Base-by-base conservation (phyloP, 2,888 invertebrate species). In the Rotaria sp. region DNA sequence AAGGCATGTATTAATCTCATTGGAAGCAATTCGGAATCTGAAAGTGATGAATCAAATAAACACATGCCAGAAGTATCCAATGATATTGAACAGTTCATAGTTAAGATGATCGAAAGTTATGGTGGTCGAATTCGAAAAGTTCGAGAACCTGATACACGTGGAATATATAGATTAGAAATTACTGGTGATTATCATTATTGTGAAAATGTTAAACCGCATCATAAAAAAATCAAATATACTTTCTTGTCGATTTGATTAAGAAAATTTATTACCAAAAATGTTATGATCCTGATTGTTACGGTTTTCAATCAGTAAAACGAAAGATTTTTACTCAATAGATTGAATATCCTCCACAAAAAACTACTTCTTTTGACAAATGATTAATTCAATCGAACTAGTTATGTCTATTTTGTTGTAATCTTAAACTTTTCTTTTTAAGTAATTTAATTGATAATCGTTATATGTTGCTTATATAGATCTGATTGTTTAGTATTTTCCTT, bases 211-310 rank as follows among this genome's bases (percentile, higher is more conserved):
- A 4, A 21, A 38, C 13, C 38, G 2, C 74, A 30, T 35, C 74
- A 74, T 74, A 30, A 24, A 74, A 74, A 74, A 74, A 74, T 74
- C 74, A 74, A 74, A 38, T 74, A n/a, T 74, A 74, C n/a, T 74
- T 74, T 24, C 35, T 74, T 38, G 74, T 74, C 1, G 15, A 74
- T 74, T 38, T 38, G 7, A 8, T n/a, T 26, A 57, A 24, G 21
- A 15, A 24, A 24, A 11, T 26, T 10, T 57, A 57, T n/a, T 57
- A 10, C 26, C 11, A 57, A 57, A 57, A 13, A 30, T 74, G 74
- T n/a, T 74, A 74, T 74, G 74, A 74, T 74, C 74, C 38, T 5
- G 74, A 74, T 38, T 74, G 74, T n/a, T 24, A 24, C 3, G 11
- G n/a, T 26, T 57, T 57, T n/a, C 57, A n/a, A 57, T 41, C 41